Percentiles rank a stretch among this genome's conserved stretches.
phyloP scores from a whole-genome alignment of 2,888 invertebrate genomes.

The Melinopterus prodromus region DNA sequence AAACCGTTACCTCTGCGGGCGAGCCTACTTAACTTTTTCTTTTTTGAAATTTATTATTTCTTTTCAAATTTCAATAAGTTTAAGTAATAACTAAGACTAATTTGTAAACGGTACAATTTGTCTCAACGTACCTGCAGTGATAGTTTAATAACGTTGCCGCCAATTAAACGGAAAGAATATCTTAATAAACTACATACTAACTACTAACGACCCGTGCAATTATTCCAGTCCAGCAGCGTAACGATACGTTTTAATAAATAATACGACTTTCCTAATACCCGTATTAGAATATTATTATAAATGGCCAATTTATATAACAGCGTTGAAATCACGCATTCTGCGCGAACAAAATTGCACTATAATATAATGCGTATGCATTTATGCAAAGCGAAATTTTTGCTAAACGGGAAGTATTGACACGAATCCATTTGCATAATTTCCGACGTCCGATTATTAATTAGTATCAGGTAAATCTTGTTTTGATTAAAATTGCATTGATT shows the following conservation, averaged over 20 bases:
- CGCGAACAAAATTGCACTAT: neutral
- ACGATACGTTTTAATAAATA: neutral
- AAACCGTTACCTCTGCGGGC: no score
- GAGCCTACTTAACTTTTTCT: no score
- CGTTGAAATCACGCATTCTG: neutral
- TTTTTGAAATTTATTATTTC: no score
- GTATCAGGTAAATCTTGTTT: neutral
- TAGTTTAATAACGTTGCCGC: neutral
- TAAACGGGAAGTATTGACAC: neutral
- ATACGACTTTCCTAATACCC: neutral
- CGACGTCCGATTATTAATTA: neutral
- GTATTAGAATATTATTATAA: neutral
- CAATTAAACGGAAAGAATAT: neutral
- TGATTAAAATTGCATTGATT: neutral
- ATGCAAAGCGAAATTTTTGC: neutral
- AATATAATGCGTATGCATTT: neutral
- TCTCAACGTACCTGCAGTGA: neutral
- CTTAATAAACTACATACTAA: neutral
- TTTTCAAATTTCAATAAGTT: no score
- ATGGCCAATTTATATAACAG: neutral
- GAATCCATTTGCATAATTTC: neutral
- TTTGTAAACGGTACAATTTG: neutral
- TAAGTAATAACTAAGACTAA: neutral
- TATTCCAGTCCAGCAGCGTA: neutral
- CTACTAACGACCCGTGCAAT: neutral